Evolutionary conservation across 2,797 vertebrate genomes (phyloP).

Genomic region (Myotis myotis): DNA sequence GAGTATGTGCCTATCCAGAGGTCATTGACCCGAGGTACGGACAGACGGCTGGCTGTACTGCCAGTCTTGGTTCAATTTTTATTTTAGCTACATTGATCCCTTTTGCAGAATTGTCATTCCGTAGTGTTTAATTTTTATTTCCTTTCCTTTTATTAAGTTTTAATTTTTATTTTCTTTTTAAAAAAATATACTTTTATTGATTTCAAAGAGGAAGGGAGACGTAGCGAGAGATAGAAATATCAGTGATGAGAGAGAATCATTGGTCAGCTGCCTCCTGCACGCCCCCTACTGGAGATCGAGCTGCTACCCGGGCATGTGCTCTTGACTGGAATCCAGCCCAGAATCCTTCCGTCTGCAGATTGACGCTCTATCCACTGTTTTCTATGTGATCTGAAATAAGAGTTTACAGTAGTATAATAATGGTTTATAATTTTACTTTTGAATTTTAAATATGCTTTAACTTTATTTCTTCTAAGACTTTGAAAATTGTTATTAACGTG

Average conservation of each 20-base stretch:
- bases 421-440: conserved; percentile 38
- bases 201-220: not conserved
- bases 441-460: conserved; percentile 41
- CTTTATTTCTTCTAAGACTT: conserved; percentile 35
- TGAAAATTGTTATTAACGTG: not conserved
- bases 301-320: no score
- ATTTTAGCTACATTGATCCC: not conserved
- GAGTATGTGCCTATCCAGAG: conserved; percentile 96
- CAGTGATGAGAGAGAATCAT: not conserved
- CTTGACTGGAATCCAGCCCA: no score
- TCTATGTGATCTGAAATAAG: conserved; percentile 44
- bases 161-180: not conserved
- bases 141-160: conserved; percentile 38
- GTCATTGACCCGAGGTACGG: conserved; percentile 88
- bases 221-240: not conserved
- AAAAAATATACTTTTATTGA: not conserved
- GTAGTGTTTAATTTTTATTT: conserved; percentile 39
- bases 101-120: not conserved
- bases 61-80: conserved; percentile 24
- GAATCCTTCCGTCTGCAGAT: no score
- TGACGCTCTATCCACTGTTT: not conserved
- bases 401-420: conserved; percentile 16
- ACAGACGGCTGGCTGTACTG: not conserved
- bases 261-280: not conserved
- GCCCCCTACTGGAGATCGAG: no score